Conservation (phyloP, 1,140 invertebrate genomes). For the Tigriopus japonicus region DNA sequence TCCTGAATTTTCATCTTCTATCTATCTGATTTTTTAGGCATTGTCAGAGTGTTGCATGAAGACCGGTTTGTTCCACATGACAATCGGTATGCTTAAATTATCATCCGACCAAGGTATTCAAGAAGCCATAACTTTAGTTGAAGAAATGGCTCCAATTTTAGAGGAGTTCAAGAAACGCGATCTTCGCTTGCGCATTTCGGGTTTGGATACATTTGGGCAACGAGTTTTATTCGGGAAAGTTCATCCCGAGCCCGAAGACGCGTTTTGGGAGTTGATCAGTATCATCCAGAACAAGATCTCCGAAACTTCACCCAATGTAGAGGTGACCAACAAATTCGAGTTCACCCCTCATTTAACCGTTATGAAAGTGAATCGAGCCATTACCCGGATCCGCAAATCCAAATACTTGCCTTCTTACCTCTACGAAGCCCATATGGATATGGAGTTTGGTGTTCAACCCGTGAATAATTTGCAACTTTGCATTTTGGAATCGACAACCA, state of each 20-base stretch:
- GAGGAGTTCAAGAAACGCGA: conserved; percentile 8
- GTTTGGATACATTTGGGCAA: conserved; percentile 18
- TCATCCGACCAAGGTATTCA: conserved; percentile 8
- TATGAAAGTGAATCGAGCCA: conserved; percentile 17
- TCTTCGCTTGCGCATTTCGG: conserved; percentile 6
- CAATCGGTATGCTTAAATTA: conserved; percentile 18
- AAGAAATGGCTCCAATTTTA: conserved; percentile 5
- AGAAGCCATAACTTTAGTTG: not conserved
- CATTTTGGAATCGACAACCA: conserved; percentile 17
- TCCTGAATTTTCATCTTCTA: no score
- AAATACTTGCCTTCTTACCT: conserved; percentile 18
- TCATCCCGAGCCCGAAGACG: not conserved
- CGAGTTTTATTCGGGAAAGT: conserved; percentile 18
- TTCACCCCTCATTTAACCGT: conserved; percentile 20
- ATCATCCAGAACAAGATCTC: conserved; percentile 12
- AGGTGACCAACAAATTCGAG: conserved; percentile 19
- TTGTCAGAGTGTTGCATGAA: conserved; percentile 19
- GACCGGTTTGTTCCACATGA: conserved; percentile 17
- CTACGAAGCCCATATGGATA: conserved; percentile 16
- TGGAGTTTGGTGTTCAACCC: conserved; percentile 16
- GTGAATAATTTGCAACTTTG: conserved; percentile 19
- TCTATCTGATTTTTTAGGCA: not conserved
- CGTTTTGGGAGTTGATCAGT: conserved; percentile 15
- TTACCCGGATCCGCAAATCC: conserved; percentile 16
- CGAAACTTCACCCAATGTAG: conserved; percentile 9